Conservation (phyloP, 2,113 vertebrate genomes). For the Microtus pennsylvanicus region DNA sequence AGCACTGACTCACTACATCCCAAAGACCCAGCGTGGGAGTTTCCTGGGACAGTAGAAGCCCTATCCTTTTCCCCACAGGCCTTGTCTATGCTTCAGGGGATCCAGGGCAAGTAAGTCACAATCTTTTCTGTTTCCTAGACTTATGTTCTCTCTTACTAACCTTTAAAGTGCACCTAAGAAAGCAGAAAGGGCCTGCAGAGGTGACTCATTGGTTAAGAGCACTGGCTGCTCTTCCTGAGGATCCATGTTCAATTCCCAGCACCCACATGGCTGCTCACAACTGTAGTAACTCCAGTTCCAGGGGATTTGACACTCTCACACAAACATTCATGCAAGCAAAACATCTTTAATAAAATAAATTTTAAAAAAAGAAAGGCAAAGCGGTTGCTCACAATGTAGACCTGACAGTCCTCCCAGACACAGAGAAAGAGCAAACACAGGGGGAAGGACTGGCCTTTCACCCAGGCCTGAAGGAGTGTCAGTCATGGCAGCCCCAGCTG, state of each 20-base stretch:
- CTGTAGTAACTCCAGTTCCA: too few species aligned
- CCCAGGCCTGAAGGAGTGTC: background rate
- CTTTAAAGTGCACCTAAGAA: background rate
- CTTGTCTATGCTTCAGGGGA: background rate
- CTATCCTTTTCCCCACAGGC: background rate
- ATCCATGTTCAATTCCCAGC: too few species aligned
- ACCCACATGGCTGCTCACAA: too few species aligned
- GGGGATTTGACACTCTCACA: too few species aligned
- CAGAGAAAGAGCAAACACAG: background rate
- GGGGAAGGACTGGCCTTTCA: background rate
- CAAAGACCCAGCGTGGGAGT: background rate
- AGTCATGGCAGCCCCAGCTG: background rate
- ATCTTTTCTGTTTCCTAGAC: background rate
- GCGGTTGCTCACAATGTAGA: background rate
- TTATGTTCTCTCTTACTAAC: background rate
- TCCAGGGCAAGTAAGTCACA: background rate
- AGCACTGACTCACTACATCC: accelerated
- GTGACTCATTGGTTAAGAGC: too few species aligned
- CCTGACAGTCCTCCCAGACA: background rate
- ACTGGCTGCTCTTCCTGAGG: too few species aligned
- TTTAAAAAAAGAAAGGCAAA: background rate
- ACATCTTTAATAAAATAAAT: too few species aligned
- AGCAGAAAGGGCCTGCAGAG: background rate
- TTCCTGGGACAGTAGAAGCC: background rate
- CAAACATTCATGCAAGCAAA: too few species aligned